These are phyloP conservation scores for Miichthys miiuy DNA, from an alignment of 2,797 vertebrate genomes.

Conservation along the genomic window DNA sequence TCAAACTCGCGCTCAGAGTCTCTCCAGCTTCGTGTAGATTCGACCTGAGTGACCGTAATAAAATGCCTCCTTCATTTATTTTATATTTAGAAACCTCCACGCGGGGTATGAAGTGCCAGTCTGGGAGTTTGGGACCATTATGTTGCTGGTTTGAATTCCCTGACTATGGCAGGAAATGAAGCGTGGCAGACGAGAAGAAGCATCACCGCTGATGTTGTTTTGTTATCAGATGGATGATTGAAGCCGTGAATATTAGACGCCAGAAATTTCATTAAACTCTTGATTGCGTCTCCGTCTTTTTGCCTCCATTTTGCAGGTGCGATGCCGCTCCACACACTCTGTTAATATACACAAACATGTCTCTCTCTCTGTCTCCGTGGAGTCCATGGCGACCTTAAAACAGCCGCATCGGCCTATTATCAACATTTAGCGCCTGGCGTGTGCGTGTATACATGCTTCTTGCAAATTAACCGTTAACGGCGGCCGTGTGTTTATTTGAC, in stretches of 20 bases:
- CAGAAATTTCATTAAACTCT: slow-evolving; percentile 43
- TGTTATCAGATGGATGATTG: slow-evolving; percentile 42
- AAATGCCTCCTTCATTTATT: neutral
- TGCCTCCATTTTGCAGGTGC: slow-evolving; percentile 2
- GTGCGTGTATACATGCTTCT: slow-evolving; percentile 6
- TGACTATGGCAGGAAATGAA: slow-evolving; percentile 44
- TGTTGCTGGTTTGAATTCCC: slow-evolving; percentile 1
- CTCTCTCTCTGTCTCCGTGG: neutral
- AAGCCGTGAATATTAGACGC: slow-evolving; percentile 37
- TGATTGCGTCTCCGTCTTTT: neutral
- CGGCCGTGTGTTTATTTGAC: slow-evolving; percentile 6
- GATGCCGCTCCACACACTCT: neutral
- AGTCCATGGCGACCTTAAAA: neutral
- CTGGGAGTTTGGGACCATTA: slow-evolving; percentile 1
- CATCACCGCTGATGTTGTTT: slow-evolving; percentile 15
- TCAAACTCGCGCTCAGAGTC: too few species aligned
- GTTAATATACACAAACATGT: neutral
- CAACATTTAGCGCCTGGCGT: neutral
- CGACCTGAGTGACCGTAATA: neutral
- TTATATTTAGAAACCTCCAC: neutral
- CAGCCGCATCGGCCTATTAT: neutral
- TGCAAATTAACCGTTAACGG: slow-evolving; percentile 11
- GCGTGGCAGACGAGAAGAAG: slow-evolving; percentile 17
- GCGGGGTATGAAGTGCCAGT: neutral
- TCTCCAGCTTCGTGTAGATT: too few species aligned